Conservation (phyloP, 2,797 vertebrate species). For the Sylvia borin region DNA sequence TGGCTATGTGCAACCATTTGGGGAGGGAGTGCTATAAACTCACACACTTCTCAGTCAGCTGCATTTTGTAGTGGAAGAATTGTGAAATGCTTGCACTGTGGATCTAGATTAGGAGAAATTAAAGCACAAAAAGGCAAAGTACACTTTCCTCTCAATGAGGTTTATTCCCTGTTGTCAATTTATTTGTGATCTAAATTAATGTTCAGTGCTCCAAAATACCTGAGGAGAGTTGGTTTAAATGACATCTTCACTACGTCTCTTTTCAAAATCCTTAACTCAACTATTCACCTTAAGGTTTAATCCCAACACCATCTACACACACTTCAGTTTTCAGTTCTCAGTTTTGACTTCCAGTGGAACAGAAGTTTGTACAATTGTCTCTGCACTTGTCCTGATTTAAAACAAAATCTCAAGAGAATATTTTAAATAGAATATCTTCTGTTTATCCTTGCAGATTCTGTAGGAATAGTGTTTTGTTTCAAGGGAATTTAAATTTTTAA, state of each 20-base stretch:
- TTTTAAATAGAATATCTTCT: not conserved
- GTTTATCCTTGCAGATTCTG: not conserved
- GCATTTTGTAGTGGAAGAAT: not conserved
- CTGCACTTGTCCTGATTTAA: not conserved
- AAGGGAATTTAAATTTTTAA: not conserved
- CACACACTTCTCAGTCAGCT: not conserved
- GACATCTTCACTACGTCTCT: not conserved
- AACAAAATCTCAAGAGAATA: not conserved
- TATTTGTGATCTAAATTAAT: not conserved
- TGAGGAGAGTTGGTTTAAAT: not conserved
- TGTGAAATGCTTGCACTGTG: not conserved
- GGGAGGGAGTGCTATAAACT: not conserved
- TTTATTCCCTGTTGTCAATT: not conserved
- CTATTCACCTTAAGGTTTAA: not conserved
- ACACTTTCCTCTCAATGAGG: not conserved
- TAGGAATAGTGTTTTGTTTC: not conserved
- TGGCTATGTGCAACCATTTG: not conserved
- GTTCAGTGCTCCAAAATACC: not conserved
- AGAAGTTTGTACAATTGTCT: not conserved
- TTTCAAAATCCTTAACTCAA: not conserved
- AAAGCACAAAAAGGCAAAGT: not conserved
- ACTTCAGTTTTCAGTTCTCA: not conserved
- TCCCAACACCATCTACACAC: not conserved
- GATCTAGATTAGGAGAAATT: not conserved
- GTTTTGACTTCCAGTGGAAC: not conserved